These are phyloP conservation scores for Lepidocolaptes lacrymiger DNA, from an alignment of 2,797 vertebrate species.

Conservation along the genomic window DNA sequence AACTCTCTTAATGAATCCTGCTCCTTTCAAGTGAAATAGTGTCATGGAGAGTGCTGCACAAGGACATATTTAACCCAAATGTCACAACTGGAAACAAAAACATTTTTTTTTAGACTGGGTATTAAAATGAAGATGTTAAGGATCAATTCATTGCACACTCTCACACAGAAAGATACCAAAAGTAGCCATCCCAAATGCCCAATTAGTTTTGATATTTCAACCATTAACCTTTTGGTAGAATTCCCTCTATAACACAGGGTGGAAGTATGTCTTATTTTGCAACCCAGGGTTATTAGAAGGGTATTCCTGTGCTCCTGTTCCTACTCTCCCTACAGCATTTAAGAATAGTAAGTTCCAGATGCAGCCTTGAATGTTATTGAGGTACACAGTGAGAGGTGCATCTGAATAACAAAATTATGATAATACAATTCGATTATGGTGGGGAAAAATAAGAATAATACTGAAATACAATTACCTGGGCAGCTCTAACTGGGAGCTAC, in stretches of 20 bases:
- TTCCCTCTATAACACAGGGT: neutral
- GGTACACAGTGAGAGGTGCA: constrained; percentile 58
- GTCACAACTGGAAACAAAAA: neutral
- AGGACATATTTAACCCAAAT: neutral
- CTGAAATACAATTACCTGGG: constrained; percentile 66
- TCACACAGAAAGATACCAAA: neutral
- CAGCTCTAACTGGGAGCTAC: constrained; percentile 57
- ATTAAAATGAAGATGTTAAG: neutral
- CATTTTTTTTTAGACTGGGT: neutral
- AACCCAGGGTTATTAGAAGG: neutral
- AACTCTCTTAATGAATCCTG: constrained; percentile 15
- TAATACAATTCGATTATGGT: constrained; percentile 84
- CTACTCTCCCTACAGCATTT: neutral
- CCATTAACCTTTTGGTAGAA: neutral
- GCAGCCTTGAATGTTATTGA: constrained; percentile 53
- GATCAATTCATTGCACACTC: neutral
- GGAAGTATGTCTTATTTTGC: neutral
- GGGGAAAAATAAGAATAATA: constrained; percentile 65
- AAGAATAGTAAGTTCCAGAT: constrained; percentile 32
- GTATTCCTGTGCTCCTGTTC: neutral
- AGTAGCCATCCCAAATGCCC: neutral
- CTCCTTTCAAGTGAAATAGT: neutral
- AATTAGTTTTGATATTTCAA: neutral
- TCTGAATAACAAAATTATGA: constrained; percentile 84
- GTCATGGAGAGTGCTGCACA: neutral